Percentiles rank a stretch among this genome's conserved stretches.
These are phyloP conservation scores for Sinella curviseta DNA, from an alignment of 1,140 invertebrate species.

Conservation along the genomic window DNA sequence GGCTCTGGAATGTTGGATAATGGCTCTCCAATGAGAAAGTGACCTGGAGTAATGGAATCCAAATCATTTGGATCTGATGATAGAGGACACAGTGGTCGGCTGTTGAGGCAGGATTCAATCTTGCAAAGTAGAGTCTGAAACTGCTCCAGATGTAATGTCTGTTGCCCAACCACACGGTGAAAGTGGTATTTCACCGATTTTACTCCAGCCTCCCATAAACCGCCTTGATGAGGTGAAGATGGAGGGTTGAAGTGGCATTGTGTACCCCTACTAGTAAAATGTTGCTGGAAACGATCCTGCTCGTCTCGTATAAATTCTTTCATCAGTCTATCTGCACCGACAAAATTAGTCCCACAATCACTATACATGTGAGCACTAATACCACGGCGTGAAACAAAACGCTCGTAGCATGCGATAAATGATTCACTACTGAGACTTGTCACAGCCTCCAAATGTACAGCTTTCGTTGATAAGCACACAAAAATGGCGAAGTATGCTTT, in stretches of 20 bases:
- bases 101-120: conserved; percentile 54
- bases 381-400: background rate
- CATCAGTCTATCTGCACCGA: background rate
- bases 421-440: background rate
- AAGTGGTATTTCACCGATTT: conserved; percentile 52
- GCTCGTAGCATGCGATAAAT: background rate
- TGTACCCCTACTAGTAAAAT: background rate
- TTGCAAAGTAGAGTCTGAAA: conserved; percentile 51
- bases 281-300: background rate
- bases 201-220: conserved; percentile 53
- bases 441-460: no score
- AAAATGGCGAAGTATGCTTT: background rate
- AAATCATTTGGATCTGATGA: background rate
- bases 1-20: conserved; percentile 19
- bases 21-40: conserved; percentile 36
- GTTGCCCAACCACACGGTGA: conserved; percentile 39
- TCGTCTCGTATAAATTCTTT: background rate
- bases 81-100: conserved; percentile 49
- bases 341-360: background rate
- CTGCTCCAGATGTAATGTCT: conserved; percentile 51
- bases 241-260: conserved; percentile 52
- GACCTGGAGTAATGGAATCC: background rate
- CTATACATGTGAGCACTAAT: background rate
- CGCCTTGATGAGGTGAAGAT: conserved; percentile 50
- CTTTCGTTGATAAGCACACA: no score